Conservation (phyloP, 2,797 vertebrate genomes). For the Galaxias olidus region DNA sequence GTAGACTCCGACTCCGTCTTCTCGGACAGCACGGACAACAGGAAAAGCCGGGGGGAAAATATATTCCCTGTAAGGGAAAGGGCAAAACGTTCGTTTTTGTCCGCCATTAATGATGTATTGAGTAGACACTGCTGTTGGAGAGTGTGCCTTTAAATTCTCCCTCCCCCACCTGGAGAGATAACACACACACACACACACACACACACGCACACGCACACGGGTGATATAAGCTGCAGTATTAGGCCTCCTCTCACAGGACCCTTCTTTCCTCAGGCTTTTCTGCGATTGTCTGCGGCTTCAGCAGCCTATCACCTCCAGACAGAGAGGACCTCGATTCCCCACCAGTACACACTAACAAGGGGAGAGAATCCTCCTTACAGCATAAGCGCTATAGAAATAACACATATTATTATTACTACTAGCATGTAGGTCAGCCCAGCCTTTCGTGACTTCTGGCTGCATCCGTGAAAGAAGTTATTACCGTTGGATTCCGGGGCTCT, state of each 20-base stretch:
- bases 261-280: conserved; percentile 49
- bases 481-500: conserved; percentile 45
- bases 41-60: conserved; percentile 24
- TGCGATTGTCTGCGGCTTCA: conserved; percentile 59
- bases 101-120: conserved; percentile 65
- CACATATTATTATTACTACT: too few relatives aligned
- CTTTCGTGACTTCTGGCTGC: conserved; percentile 61
- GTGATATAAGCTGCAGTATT: conserved; percentile 15
- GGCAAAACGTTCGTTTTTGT: conserved; percentile 58
- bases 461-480: conserved; percentile 63
- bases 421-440: conserved; percentile 66
- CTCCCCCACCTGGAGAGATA: not conserved
- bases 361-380: conserved; percentile 58
- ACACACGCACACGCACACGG: conserved; percentile 18
- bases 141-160: conserved; percentile 55
- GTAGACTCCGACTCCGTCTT: conserved; percentile 50
- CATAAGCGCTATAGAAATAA: too few relatives aligned
- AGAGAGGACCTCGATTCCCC: conserved; percentile 69
- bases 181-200: conserved; percentile 6
- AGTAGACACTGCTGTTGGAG: conserved; percentile 49
- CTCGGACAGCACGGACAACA: conserved; percentile 30
- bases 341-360: conserved; percentile 69
- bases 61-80: conserved; percentile 51
- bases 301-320: conserved; percentile 65
- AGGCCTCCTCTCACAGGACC: conserved; percentile 34